Evolutionary conservation across 2,113 vertebrate genomes (phyloP), one percentile per base, ranked within the genome.

Genomic region (Dasyprocta punctata): DNA sequence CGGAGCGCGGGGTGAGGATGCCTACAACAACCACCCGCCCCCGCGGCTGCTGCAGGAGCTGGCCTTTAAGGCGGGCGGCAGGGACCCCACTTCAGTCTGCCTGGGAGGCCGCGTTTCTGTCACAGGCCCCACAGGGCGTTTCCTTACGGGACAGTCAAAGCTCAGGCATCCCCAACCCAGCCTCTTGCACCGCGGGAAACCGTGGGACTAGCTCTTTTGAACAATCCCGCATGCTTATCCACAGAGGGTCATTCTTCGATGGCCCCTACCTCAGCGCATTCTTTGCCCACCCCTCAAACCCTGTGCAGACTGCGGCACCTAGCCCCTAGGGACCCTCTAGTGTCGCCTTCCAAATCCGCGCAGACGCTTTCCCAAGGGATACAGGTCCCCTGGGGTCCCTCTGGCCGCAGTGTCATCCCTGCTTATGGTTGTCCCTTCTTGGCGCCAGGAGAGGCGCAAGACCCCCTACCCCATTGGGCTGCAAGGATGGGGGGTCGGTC

Each of bases 11-110:
- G 20, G 3, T 22, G 5, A 58, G 56, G 56, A 58, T 58, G 56
- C 56, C 56, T 16, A 58, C 33, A 7, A 16, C 52, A 54, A 17
- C 54, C 36, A 5, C 36, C 17, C 33, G 16, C 36, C 78, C 49
- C 52, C 4, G 11, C 60, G 14, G 61, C 73, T 81, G 80, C 54
- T 3, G 49, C 36, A 60, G 52, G 36, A 92, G 60, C 58, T 85
- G 56, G 69, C 96, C 96, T 95, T 95, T 81, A 95, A 89, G 80
- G n/a, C 9, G 7, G 24, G 44, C 0, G 2, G 71, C 90, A 83
- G 90, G 93, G 92, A 94, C 95, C 89, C 95, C 26, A 22, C 60
- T 86, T 49, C 13, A 78, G 65, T 47, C 77, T 47, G 47, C 14
- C 0, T 12, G 17, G 8, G 63, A 44, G 28, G 90, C 16, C 17